Base-by-base conservation (phyloP, 2,113 vertebrate species). In the Serinus canaria region DNA sequence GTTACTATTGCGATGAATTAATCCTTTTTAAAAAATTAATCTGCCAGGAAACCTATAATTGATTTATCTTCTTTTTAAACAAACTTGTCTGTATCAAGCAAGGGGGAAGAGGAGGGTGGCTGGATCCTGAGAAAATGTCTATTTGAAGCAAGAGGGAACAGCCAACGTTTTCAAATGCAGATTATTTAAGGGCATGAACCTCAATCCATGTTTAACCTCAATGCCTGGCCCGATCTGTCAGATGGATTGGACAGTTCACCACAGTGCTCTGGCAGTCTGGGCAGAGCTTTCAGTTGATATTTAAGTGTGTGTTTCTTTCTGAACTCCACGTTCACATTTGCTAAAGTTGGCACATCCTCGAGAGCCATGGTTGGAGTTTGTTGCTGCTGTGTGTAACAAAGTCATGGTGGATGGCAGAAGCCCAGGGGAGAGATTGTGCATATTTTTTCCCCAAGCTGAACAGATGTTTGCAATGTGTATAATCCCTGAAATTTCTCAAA, bases 161-260 rank as follows among this genome's bases (percentile, higher is more conserved):
- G 31, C 31, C 58, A 64, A 2, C 0, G 0, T 52, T 91, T 91
- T 70, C 43, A 74, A 59, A 80, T 24, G 63, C 31, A 66, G 58
- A 47, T 69, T 87, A 81, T 62, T 75, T 76, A 62, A 85, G 67
- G 55, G 39, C 59, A 69, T 0, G 2, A 91, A 73, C 50, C 27
- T 90, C 87, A 92, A 63, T 94, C 87, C 70, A 15, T 87, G 75
- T 89, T 95, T 95, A 91, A 74, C 84, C 90, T 85, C 70, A 85
- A 9, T 91, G 70, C 59, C 67, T 67, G 63, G 14, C 41, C 63
- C 0, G 2, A 52, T 79, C 85, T 95, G 31, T 76, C 69, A 72
- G 58, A 47, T 72, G 37, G 44, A 64, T 52, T 80, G 75, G 21
- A 33, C 28, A 11, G 67, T 81, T 89, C 59, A 30, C 35, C 28